Evolutionary conservation across 2,797 vertebrate genomes (phyloP).

Genomic region (Synaphobranchus kaupii): DNA sequence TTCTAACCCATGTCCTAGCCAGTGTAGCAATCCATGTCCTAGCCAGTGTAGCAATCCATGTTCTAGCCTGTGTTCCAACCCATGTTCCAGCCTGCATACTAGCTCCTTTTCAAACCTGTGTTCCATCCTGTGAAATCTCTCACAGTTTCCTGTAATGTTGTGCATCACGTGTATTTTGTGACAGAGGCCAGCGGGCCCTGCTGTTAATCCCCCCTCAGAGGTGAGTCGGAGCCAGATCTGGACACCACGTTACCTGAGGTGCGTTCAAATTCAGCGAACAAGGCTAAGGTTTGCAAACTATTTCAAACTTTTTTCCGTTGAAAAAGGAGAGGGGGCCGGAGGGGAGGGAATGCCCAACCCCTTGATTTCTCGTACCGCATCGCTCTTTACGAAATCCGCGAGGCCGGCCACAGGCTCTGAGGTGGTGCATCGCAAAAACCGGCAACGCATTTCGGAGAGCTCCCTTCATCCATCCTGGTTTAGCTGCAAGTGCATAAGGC

Average conservation of each 20-base stretch:
- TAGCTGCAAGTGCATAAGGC: neutral
- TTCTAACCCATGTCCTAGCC: neutral
- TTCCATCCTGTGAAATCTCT: neutral
- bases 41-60: neutral
- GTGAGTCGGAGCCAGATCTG: neutral
- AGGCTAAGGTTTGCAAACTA: too few relatives aligned
- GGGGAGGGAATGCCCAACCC: neutral
- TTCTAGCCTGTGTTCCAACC: neutral
- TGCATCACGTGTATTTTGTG: neutral
- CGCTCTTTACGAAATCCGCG: neutral
- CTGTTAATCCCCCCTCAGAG: neutral
- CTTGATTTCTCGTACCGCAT: neutral
- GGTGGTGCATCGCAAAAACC: neutral
- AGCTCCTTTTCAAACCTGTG: neutral
- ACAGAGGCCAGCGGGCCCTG: neutral
- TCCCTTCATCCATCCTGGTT: neutral
- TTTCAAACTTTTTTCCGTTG: too few relatives aligned
- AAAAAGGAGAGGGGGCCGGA: too few relatives aligned
- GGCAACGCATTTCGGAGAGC: neutral
- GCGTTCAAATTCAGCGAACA: too few relatives aligned
- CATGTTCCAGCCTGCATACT: neutral
- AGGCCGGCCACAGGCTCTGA: neutral
- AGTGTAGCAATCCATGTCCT: too few relatives aligned
- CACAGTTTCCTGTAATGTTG: neutral
- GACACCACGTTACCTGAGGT: neutral